Base-by-base conservation (phyloP, 2,888 invertebrate species). In the Volucella inflata region DNA sequence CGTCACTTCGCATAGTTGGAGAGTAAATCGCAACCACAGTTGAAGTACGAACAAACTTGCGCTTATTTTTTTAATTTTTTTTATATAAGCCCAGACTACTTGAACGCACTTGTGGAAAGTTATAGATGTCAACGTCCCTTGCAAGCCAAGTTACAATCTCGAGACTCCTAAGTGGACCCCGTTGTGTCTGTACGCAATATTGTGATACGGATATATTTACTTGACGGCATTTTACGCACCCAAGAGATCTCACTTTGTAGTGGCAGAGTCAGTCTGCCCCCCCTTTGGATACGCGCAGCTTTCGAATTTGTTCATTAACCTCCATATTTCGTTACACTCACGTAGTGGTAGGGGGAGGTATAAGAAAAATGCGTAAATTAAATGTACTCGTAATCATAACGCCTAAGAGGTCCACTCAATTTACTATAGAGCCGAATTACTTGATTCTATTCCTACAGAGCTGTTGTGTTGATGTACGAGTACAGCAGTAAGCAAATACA, bases 331-430 rank as follows among this genome's bases (percentile, higher is more conserved):
- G 42, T 62, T 62, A 48, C 14, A 40, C 21, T 50, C 42, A 48
- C 40, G 42, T 44, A 6, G 12, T n/a, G 3, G 10, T n/a, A 51
- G 36, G 2, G 11, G 16, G 36, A 30, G 40, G 30, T 0, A 14
- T 8, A n/a, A 14, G 12, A n/a, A 30, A 51, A 51, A 46, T 53
- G 46, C 21, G 57, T 48, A 11, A 30, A 17, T 42, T 68, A 64
- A 62, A 62, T 42, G 21, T 8, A 51, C 50, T 8, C 6, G 30
- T 48, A 62, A 40, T 60, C 42, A 44, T 44, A 44, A 55, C 64
- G 64, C 62, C 55, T 48, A 30, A 55, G 57, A 71, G 72, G 62
- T 62, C 70, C 55, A 75, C 68, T 81, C 44, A 72, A 57, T 71
- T 65, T 21, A n/a, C n/a, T n/a, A n/a, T n/a, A 71, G 64, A 57